Evolutionary conservation across 2,797 vertebrate genomes (phyloP), one percentile per base, ranked within the genome.

Genomic region (Syngnathus rostellatus): DNA sequence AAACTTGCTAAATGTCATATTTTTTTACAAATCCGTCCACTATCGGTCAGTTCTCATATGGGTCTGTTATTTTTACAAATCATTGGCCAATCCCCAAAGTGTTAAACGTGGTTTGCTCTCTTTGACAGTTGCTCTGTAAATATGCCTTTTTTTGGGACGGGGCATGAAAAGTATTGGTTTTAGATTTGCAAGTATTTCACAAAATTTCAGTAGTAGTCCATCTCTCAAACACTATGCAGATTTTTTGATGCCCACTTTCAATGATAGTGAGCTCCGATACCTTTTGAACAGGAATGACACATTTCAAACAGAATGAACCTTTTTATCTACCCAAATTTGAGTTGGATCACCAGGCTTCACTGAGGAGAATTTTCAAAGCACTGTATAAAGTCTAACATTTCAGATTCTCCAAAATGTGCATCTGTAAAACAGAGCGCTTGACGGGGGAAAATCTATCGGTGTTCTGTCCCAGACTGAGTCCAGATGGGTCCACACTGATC

Each of bases 391-490:
- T 45, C 11, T 48, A 48, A 48, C 45, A 5, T 31, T 3, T 2
- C 43, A 3, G 17, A 2, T 50, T 50, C 48, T 50, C 19, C 19
- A 62, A 41, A 62, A 43, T 21, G 8, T 41, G 19, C 37, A 48
- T 11, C n/a, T 41, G 69, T 58, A 19, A 55, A 62, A 39, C 80
- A 93, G 92, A 91, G 72, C 69, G 83, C 66, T 69, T 93, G 63
- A 89, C 92, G 0, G 83, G 74, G 39, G 86, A 90, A 66, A 66
- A 82, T 31, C 25, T 79, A n/a, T 88, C 91, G 0, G 86, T 92
- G 64, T 89, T 81, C 11, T 88, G 88, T 79, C 91, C 92, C 65
- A 76, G 90, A 23, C 76, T 93, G 60, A 92, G 91, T 83, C 92
- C 90, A 46, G 90, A 93, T 5, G 79, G 83, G 16, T 81, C 82